phyloP scores from a whole-genome alignment of 1,140 invertebrate species.

The Periplaneta americana region DNA sequence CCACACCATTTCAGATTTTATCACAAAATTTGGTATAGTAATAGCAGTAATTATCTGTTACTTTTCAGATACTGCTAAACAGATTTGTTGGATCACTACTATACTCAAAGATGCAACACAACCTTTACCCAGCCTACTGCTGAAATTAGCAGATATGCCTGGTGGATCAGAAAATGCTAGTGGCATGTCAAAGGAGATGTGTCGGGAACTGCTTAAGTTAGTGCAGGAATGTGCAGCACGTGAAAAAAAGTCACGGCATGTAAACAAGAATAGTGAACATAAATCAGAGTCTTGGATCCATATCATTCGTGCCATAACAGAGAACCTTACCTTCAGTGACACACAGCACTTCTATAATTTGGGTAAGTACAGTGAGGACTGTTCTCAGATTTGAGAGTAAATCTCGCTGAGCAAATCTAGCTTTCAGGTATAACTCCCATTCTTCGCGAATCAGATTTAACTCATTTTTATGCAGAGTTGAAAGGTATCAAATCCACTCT shows the following conservation, averaged over 20 bases:
- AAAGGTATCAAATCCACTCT: too few species aligned
- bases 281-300: conserved; percentile 32
- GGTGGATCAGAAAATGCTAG: conserved; percentile 14
- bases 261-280: not conserved
- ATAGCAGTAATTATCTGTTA: too few species aligned
- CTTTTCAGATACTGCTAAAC: too few species aligned
- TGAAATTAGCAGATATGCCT: conserved; percentile 10
- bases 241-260: conserved; percentile 15
- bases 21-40: too few species aligned
- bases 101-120: conserved; percentile 29
- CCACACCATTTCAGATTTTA: too few species aligned
- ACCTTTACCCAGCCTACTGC: conserved; percentile 25
- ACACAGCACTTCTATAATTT: conserved; percentile 48
- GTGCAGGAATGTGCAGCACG: conserved; percentile 27
- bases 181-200: conserved; percentile 24
- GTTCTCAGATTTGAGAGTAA: conserved; percentile 10
- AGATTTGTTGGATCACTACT: conserved; percentile 27
- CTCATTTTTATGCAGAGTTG: too few species aligned
- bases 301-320: conserved; percentile 30
- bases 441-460: too few species aligned
- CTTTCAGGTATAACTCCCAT: too few species aligned
- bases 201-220: conserved; percentile 28
- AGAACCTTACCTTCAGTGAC: conserved; percentile 30
- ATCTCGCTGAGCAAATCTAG: too few species aligned
- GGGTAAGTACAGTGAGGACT: conserved; percentile 31